These are phyloP conservation scores for Caretta caretta DNA, from an alignment of 2,113 vertebrate species.

Conservation along the genomic window DNA sequence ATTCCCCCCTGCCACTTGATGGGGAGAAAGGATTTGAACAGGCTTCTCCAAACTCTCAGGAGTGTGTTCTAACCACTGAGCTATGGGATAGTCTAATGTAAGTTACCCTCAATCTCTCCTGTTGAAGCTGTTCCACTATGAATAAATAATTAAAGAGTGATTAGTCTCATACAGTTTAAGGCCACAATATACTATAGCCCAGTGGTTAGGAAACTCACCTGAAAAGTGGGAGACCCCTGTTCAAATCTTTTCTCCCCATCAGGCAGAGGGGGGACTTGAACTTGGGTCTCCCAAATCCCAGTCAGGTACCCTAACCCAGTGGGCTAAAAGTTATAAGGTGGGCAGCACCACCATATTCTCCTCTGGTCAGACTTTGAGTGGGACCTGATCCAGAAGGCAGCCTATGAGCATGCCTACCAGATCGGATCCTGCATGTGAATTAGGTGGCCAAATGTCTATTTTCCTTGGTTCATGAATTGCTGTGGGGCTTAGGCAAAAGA, in stretches of 20 bases:
- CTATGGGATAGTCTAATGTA: neutral
- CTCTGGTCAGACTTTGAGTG: neutral
- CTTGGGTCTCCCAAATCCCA: neutral
- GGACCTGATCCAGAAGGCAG: neutral
- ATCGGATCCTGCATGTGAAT: neutral
- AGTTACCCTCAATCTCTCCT: neutral
- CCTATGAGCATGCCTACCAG: neutral
- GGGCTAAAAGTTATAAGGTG: neutral
- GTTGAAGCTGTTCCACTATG: neutral
- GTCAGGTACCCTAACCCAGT: neutral
- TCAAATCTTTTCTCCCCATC: neutral
- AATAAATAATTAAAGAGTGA: neutral
- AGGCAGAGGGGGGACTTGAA: neutral
- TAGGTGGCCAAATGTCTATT: neutral
- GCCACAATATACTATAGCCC: neutral
- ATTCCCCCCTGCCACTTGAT: neutral
- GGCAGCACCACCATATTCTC: neutral
- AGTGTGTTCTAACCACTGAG: neutral
- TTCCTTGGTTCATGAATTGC: neutral
- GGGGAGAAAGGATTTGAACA: neutral
- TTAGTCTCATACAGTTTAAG: neutral
- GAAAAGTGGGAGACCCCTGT: neutral
- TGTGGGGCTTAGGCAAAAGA: neutral
- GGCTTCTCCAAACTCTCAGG: neutral
- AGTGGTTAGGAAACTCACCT: neutral